Percentiles rank a stretch among this genome's conserved stretches.
Evolutionary conservation across 2,888 invertebrate genomes (phyloP).

Genomic region (Cryptus armator): DNA sequence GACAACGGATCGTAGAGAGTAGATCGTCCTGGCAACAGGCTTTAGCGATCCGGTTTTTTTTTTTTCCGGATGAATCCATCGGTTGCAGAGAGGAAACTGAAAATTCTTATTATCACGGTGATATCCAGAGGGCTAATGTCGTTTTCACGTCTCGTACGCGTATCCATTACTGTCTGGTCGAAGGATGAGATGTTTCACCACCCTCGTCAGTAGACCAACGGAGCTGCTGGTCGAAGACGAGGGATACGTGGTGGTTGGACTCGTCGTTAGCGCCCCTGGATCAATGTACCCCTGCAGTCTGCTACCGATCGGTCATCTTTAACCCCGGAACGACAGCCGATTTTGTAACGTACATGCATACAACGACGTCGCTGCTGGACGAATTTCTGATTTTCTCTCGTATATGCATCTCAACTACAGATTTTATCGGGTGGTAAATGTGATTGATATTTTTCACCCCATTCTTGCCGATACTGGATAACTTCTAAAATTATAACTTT

Average conservation of each 20-base stretch:
- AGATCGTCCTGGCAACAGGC: conserved; percentile 41
- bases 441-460: background rate
- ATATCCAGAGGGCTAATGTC: conserved; percentile 23
- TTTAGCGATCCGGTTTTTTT: conserved; percentile 21
- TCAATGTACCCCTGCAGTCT: conserved; percentile 49
- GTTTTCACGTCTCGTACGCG: conserved; percentile 29
- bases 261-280: conserved; percentile 76
- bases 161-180: conserved; percentile 53
- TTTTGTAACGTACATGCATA: conserved; percentile 67
- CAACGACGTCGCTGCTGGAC: conserved; percentile 48
- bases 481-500: too few species aligned
- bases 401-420: background rate
- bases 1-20: conserved; percentile 20
- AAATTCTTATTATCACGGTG: conserved; percentile 28
- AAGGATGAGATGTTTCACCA: conserved; percentile 36
- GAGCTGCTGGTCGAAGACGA: conserved; percentile 39
- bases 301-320: conserved; percentile 80
- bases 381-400: conserved; percentile 62
- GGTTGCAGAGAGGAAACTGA: conserved; percentile 7
- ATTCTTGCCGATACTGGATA: too few species aligned
- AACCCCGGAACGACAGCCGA: conserved; percentile 76
- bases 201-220: conserved; percentile 35
- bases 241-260: conserved; percentile 57
- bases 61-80: conserved; percentile 38
- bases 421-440: background rate